Conservation (phyloP, 1,140 invertebrate genomes). For the Penaeus indicus region DNA sequence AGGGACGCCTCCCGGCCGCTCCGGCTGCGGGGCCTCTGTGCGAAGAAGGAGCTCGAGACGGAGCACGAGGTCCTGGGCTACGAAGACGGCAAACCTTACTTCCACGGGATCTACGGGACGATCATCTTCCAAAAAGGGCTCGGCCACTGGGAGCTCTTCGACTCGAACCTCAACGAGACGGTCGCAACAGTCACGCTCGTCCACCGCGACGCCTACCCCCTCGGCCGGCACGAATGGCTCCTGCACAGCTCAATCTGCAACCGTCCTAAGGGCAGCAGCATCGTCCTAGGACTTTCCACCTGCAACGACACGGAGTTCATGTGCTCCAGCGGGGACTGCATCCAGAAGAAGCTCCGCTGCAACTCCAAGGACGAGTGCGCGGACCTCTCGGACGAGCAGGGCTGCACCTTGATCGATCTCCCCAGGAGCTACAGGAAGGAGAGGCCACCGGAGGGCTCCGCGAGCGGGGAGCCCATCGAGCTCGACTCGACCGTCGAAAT, state of each 20-base stretch:
- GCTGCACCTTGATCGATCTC: slow-evolving; percentile 32
- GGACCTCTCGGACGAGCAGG: slow-evolving; percentile 58
- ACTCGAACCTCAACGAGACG: slow-evolving; percentile 37
- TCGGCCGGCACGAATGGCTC: slow-evolving; percentile 9
- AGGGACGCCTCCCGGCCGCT: slow-evolving; percentile 28
- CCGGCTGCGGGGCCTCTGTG: slow-evolving; percentile 50
- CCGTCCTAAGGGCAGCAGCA: too few species aligned
- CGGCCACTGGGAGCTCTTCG: slow-evolving; percentile 33
- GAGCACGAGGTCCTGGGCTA: slow-evolving; percentile 54
- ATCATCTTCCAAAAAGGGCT: slow-evolving; percentile 29
- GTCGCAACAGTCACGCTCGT: slow-evolving; percentile 3
- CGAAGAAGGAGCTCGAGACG: slow-evolving; percentile 34
- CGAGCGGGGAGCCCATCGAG: background rate
- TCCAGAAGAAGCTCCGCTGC: slow-evolving; percentile 44
- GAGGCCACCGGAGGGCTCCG: slow-evolving; percentile 19
- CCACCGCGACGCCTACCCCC: slow-evolving; percentile 31
- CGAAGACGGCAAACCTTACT: slow-evolving; percentile 41
- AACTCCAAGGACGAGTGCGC: slow-evolving; percentile 49
- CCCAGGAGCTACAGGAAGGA: slow-evolving; percentile 33
- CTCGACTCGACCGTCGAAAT: slow-evolving; percentile 34
- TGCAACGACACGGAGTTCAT: slow-evolving; percentile 50
- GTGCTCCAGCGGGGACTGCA: slow-evolving; percentile 59
- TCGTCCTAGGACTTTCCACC: slow-evolving; percentile 42
- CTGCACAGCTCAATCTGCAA: background rate
- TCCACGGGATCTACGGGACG: slow-evolving; percentile 53